These are phyloP conservation scores for Amia ocellicauda DNA, from an alignment of 2,113 vertebrate genomes.

Conservation along the genomic window DNA sequence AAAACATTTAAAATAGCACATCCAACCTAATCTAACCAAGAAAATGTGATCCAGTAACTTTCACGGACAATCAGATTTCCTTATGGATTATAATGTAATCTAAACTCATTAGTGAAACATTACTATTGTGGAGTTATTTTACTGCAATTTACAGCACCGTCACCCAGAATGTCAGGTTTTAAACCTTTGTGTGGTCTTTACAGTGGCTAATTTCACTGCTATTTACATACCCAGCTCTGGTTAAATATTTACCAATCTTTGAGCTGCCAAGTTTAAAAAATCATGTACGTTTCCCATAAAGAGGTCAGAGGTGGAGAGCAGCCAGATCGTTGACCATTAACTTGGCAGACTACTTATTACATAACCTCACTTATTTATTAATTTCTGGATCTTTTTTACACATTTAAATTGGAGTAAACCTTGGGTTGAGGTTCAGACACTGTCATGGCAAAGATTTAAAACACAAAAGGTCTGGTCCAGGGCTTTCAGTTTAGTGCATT, in stretches of 20 bases:
- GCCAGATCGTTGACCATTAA: background rate
- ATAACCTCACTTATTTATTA: too few species aligned
- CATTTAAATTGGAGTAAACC: too few species aligned
- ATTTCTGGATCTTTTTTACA: too few species aligned
- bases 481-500: too few species aligned
- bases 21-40: background rate
- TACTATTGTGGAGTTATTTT: too few species aligned
- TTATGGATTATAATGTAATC: background rate
- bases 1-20: too few species aligned
- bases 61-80: background rate
- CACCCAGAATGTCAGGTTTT: background rate
- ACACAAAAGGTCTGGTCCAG: too few species aligned
- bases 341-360: background rate
- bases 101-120: background rate
- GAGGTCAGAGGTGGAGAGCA: background rate
- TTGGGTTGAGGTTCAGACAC: too few species aligned
- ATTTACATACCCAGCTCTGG: background rate
- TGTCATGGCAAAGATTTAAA: too few species aligned
- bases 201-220: background rate
- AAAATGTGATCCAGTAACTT: background rate
- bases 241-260: background rate
- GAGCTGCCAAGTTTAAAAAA: too few species aligned
- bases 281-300: background rate
- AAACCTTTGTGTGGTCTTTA: constrained; percentile 1
- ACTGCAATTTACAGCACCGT: too few species aligned